Percentiles rank a stretch among this genome's conserved stretches.
Evolutionary conservation across 2,113 vertebrate genomes (phyloP).

Genomic region (Limnothrissa miodon): DNA sequence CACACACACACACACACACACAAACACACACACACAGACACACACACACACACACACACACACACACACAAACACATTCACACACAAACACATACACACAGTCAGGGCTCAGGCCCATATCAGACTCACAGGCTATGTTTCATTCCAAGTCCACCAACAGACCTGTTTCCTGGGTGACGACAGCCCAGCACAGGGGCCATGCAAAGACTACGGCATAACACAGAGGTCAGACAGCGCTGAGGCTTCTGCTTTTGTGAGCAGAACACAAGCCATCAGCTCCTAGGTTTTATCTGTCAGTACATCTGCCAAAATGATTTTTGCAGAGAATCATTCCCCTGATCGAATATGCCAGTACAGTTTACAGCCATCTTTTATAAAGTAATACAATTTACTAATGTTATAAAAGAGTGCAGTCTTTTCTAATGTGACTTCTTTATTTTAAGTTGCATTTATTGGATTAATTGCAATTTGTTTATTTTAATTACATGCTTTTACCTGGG

Average conservation of each 20-base stretch:
- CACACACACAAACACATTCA: too few species aligned
- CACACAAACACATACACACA: slow-evolving; percentile 11
- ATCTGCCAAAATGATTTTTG: not conserved
- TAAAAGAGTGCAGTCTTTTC: not conserved
- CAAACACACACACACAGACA: not conserved
- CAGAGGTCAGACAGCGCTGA: slow-evolving; percentile 2
- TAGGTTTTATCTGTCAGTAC: not conserved
- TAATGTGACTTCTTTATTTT: not conserved
- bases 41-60: not conserved
- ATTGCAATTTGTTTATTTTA: not conserved
- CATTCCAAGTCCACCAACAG: slow-evolving; percentile 17
- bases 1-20: too few species aligned
- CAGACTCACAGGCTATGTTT: not conserved
- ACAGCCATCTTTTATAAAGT: too few species aligned
- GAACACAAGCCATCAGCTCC: not conserved
- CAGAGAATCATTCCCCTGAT: not conserved
- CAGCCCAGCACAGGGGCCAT: not conserved
- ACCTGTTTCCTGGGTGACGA: not conserved
- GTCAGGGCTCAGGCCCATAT: not conserved
- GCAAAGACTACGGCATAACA: not conserved
- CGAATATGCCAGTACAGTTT: not conserved
- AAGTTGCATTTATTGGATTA: not conserved
- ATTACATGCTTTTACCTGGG: not conserved
- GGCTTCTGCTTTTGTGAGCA: not conserved
- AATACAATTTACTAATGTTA: not conserved